A percentile compares a stretch with the other conserved stretches of the same genome.
Evolutionary conservation across 1,140 invertebrate species (phyloP).

Genomic region (Aphelinus atriplicis): DNA sequence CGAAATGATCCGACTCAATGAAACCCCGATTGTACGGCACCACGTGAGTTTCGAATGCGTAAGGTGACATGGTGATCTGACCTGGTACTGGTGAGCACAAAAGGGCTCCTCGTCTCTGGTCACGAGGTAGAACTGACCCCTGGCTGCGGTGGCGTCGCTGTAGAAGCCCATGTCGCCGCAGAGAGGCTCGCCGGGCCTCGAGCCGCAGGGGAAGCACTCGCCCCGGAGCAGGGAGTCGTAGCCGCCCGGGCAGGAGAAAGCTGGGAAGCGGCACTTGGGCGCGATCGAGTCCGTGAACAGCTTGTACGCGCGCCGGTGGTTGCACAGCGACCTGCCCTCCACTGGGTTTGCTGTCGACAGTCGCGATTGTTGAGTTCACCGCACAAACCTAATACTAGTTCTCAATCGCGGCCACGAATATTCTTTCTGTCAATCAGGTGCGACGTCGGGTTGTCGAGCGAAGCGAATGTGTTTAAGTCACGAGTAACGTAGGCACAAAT

Average conservation of each 20-base stretch:
- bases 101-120: conserved; percentile 93
- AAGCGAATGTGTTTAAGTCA: too few species aligned
- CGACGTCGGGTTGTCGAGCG: too few species aligned
- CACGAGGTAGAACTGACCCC: conserved; percentile 85
- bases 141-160: conserved; percentile 80
- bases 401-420: too few species aligned
- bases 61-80: neutral
- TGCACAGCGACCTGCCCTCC: conserved; percentile 88
- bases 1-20: too few species aligned
- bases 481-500: too few species aligned
- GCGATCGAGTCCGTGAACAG: conserved; percentile 94
- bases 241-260: conserved; percentile 81
- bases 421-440: too few species aligned
- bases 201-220: conserved; percentile 75
- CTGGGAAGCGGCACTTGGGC: conserved; percentile 87
- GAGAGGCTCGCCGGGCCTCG: conserved; percentile 62
- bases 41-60: too few species aligned
- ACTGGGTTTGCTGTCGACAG: conserved; percentile 73
- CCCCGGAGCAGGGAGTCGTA: conserved; percentile 87
- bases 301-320: conserved; percentile 91
- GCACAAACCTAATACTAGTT: too few species aligned
- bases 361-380: too few species aligned
- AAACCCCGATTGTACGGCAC: too few species aligned
- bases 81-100: conserved; percentile 89
- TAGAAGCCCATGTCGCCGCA: conserved; percentile 96